phyloP scores from a whole-genome alignment of 2,113 vertebrate genomes.

The Regulus satrapa region DNA sequence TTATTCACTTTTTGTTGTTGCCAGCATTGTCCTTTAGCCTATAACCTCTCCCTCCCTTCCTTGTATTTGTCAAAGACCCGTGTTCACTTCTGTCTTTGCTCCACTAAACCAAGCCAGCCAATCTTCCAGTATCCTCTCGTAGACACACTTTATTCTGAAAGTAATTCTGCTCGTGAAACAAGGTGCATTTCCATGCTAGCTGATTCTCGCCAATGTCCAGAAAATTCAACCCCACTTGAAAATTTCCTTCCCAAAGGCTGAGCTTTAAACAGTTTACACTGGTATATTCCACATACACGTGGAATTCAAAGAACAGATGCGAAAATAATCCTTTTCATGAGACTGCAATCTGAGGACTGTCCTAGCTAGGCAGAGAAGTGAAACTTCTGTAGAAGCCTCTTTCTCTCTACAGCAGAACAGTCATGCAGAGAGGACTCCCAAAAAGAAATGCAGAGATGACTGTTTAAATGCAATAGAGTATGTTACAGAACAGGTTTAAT shows the following conservation, averaged over 20 bases:
- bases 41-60: neutral
- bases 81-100: neutral
- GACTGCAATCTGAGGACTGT: neutral
- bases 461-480: neutral
- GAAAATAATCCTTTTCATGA: neutral
- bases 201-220: neutral
- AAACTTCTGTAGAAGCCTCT: neutral
- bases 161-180: neutral
- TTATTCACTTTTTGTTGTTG: neutral
- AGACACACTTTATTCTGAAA: neutral
- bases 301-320: neutral
- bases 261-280: neutral
- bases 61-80: neutral
- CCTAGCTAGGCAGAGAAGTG: neutral
- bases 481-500: neutral
- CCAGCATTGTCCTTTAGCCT: neutral
- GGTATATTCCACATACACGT: accelerated
- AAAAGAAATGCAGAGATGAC: too few relatives aligned
- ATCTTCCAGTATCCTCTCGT: neutral
- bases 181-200: neutral
- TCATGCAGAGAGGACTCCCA: accelerated
- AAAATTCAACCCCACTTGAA: neutral
- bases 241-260: neutral
- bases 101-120: neutral
- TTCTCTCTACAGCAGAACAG: neutral